Percentiles rank a stretch among this genome's conserved stretches.
phyloP scores from a whole-genome alignment of 2,113 vertebrate species.

The Brachionichthys hirsutus region DNA sequence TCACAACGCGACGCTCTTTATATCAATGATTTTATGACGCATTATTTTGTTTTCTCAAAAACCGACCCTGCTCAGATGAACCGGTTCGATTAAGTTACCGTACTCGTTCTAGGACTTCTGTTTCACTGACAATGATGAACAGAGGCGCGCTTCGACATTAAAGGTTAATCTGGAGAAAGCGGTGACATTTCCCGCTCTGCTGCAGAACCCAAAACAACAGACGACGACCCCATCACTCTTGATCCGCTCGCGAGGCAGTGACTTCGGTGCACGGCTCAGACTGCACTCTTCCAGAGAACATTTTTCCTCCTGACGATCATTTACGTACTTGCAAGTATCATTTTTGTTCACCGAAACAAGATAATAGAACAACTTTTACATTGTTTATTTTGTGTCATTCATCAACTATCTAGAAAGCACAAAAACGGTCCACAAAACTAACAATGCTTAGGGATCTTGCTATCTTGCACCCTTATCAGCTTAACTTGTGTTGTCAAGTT shows the following conservation, averaged over 20 bases:
- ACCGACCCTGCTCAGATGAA: background rate
- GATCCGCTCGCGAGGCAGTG: slow-evolving; percentile 3
- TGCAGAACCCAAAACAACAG: slow-evolving; percentile 24
- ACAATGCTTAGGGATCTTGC: too few species aligned
- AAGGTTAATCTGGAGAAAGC: slow-evolving; percentile 53
- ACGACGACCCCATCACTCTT: slow-evolving; percentile 20
- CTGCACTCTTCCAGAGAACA: slow-evolving; percentile 8
- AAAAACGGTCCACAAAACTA: too few species aligned
- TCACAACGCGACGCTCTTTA: background rate
- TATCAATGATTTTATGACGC: background rate
- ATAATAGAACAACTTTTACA: too few species aligned
- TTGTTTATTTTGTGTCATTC: too few species aligned
- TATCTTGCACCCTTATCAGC: too few species aligned
- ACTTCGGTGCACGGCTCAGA: slow-evolving; percentile 5
- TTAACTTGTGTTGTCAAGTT: too few species aligned
- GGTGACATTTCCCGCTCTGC: slow-evolving; percentile 43
- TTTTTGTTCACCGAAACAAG: too few species aligned
- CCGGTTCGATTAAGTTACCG: slow-evolving; percentile 2
- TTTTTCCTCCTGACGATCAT: too few species aligned
- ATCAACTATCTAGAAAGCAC: too few species aligned
- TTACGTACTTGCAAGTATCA: too few species aligned
- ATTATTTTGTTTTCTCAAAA: background rate
- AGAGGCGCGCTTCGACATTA: slow-evolving; percentile 20
- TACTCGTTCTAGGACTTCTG: slow-evolving; percentile 6
- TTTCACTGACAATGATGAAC: slow-evolving; percentile 34